A percentile compares a stretch with the other conserved stretches of the same genome.
Conservation (phyloP, 2,888 invertebrate species). For the Pherbina coryleti region DNA sequence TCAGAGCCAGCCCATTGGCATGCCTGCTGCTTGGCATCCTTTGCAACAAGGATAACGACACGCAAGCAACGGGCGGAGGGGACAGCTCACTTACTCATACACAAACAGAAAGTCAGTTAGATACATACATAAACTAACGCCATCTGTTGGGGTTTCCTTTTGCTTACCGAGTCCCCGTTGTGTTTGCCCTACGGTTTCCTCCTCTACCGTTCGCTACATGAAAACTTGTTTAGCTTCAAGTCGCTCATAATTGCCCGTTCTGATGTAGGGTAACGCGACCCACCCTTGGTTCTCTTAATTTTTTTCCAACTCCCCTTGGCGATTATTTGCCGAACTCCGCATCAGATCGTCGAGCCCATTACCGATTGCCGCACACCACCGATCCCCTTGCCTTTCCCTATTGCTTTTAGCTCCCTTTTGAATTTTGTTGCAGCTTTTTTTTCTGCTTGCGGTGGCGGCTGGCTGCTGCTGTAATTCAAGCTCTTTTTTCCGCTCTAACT, state of each 20-base stretch:
- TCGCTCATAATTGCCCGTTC: too few species aligned
- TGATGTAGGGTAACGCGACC: too few species aligned
- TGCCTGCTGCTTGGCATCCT: background rate
- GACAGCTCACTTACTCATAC: background rate
- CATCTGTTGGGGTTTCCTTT: slow-evolving; percentile 17
- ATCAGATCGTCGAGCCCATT: background rate
- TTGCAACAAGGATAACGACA: background rate
- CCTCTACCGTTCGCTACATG: background rate
- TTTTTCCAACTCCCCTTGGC: background rate
- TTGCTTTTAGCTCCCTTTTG: background rate
- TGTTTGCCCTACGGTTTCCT: background rate
- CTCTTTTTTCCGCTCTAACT: slow-evolving; percentile 14
- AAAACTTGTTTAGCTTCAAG: background rate
- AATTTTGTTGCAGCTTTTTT: background rate
- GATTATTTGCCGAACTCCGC: background rate
- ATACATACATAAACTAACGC: background rate
- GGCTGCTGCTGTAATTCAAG: slow-evolving; percentile 10
- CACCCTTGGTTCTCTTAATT: too few species aligned
- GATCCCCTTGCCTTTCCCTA: background rate
- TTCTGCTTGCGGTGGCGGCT: background rate
- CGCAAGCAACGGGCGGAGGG: too few species aligned
- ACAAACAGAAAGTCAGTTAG: background rate
- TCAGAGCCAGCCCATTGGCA: background rate
- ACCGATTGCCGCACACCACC: background rate
- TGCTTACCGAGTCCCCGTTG: slow-evolving; percentile 3